Evolutionary conservation across 2,797 vertebrate genomes (phyloP).

Genomic region (Sardinella longiceps): DNA sequence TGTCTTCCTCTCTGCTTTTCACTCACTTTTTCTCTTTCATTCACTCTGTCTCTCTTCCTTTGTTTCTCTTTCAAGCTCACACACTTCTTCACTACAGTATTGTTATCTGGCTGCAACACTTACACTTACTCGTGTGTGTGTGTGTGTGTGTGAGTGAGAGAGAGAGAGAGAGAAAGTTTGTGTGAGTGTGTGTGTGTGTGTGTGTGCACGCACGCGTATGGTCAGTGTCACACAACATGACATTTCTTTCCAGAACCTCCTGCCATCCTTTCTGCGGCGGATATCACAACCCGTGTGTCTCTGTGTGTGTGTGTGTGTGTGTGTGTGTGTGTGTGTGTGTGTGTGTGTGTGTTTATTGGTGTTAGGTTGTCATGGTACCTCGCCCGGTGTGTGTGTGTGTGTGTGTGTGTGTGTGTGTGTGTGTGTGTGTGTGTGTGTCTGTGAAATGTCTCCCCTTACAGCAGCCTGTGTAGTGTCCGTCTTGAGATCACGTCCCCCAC

Average conservation of each 20-base stretch:
- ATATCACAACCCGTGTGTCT: conserved; percentile 11
- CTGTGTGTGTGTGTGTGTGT: too few species aligned
- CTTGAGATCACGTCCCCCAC: background rate
- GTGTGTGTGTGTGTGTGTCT: conserved; percentile 18
- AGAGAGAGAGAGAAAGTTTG: too few species aligned
- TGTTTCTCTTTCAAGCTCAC: background rate
- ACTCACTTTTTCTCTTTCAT: background rate
- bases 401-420: background rate
- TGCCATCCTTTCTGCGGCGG: background rate
- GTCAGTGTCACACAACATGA: background rate
- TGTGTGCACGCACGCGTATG: background rate
- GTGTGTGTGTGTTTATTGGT: background rate
- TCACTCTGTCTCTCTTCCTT: background rate
- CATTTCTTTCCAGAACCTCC: background rate
- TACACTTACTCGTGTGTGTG: background rate
- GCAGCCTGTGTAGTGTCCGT: background rate
- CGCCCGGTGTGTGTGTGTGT: background rate
- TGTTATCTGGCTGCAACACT: too few species aligned
- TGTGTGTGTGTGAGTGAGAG: background rate
- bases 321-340: too few species aligned
- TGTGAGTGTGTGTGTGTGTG: background rate
- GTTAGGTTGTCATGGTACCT: background rate
- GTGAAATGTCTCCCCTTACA: background rate
- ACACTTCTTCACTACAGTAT: background rate
- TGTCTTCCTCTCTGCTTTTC: background rate